Percentiles rank a stretch among this genome's conserved stretches.
Conservation (phyloP, 2,113 vertebrate genomes). For the Xiphophorus maculatus region DNA sequence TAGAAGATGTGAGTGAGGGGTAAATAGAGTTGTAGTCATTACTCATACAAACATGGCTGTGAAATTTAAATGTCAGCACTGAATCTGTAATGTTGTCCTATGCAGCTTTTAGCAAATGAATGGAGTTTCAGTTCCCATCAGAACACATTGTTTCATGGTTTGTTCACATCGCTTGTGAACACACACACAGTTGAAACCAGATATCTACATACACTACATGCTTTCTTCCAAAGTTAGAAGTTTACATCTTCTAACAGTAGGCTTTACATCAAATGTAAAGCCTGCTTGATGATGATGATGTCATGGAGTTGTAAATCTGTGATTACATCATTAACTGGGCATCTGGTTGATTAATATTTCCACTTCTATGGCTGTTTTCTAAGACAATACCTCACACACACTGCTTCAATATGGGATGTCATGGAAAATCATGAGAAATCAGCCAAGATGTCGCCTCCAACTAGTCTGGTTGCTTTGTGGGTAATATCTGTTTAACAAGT, state of each 20-base stretch:
- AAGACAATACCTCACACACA: too few relatives aligned
- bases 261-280: background rate
- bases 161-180: background rate
- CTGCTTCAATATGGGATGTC: too few relatives aligned
- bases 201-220: background rate
- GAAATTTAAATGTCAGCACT: conserved; percentile 7
- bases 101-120: conserved; percentile 2
- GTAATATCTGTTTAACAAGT: too few relatives aligned
- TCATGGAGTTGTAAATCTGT: background rate
- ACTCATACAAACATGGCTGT: conserved; percentile 3
- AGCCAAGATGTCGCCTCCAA: too few relatives aligned
- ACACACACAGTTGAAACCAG: background rate
- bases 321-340: background rate
- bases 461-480: too few relatives aligned
- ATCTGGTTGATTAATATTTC: background rate
- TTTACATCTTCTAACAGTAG: background rate
- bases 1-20: background rate
- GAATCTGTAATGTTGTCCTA: conserved; percentile 4
- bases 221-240: background rate
- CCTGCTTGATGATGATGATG: too few relatives aligned
- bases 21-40: conserved; percentile 12
- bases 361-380: too few relatives aligned
- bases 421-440: too few relatives aligned
- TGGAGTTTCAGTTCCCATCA: background rate
- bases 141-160: background rate